A percentile compares a stretch with the other conserved stretches of the same genome.
Conservation (phyloP, 2,797 vertebrate species). For the Acipenser oxyrinchus region DNA sequence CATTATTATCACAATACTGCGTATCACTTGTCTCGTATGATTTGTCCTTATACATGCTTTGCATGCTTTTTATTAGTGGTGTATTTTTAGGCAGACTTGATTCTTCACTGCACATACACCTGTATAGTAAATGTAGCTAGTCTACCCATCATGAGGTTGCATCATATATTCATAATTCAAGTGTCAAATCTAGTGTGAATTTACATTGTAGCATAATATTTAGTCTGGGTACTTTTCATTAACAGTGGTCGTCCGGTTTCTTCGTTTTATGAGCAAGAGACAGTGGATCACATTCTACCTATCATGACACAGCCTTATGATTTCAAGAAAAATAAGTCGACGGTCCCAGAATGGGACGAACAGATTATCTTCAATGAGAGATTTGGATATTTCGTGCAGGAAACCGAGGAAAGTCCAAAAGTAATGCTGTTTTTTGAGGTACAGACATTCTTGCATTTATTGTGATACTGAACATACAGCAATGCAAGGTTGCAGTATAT, state of each 20-base stretch:
- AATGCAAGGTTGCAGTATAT: no score
- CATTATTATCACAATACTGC: no score
- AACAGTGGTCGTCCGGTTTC: slow-evolving; percentile 71
- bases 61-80: neutral
- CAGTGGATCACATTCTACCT: slow-evolving; percentile 74
- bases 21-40: neutral
- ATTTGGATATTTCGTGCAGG: slow-evolving; percentile 76
- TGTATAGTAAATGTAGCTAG: slow-evolving; percentile 11
- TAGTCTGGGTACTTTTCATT: slow-evolving; percentile 5
- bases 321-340: slow-evolving; percentile 80
- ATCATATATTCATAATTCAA: no score
- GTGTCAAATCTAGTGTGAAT: no score
- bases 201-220: no score
- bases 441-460: slow-evolving; percentile 21
- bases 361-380: slow-evolving; percentile 91
- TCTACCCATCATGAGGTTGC: neutral
- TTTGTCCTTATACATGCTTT: neutral
- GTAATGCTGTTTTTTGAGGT: slow-evolving; percentile 92
- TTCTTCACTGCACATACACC: no score
- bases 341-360: slow-evolving; percentile 89
- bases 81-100: neutral
- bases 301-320: slow-evolving; percentile 88
- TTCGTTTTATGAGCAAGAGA: slow-evolving; percentile 80
- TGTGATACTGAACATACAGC: no score
- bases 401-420: slow-evolving; percentile 59